Evolutionary conservation across 2,113 vertebrate species (phyloP).

Genomic region (Passer domesticus): DNA sequence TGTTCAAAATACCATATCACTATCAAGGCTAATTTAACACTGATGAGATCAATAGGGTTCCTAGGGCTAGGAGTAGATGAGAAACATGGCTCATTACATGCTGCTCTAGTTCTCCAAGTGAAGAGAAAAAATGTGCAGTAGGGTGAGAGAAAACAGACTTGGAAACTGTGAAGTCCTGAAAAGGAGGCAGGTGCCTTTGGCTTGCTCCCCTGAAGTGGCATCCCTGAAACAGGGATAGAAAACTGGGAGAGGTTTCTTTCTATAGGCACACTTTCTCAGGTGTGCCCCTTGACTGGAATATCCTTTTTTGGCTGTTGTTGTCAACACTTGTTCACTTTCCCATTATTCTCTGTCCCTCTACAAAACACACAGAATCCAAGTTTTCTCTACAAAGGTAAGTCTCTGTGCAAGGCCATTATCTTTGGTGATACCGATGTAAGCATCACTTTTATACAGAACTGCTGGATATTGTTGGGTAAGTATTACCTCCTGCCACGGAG

Average conservation of each 20-base stretch:
- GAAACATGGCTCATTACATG: constrained; percentile 14
- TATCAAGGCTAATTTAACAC: constrained; percentile 41
- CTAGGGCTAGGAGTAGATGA: constrained; percentile 16
- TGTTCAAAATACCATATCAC: neutral
- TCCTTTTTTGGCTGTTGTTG: neutral
- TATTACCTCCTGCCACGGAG: neutral
- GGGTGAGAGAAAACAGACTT: neutral
- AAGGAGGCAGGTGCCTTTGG: neutral
- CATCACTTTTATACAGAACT: neutral
- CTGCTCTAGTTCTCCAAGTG: neutral
- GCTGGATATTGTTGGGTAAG: neutral
- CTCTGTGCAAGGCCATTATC: neutral
- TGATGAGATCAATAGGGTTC: constrained; percentile 29
- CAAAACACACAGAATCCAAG: neutral
- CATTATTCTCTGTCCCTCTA: neutral
- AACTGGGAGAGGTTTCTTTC: neutral
- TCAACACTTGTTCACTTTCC: neutral
- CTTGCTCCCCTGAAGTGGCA: neutral
- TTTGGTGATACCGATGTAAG: neutral
- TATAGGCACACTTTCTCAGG: rapidly evolving
- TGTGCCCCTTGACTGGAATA: neutral
- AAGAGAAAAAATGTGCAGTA: neutral
- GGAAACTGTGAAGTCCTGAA: neutral
- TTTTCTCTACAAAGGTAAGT: neutral
- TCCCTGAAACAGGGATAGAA: neutral